A percentile compares a stretch with the other conserved stretches of the same genome.
These are phyloP conservation scores for Cephonodes hylas DNA, from an alignment of 2,888 invertebrate species.

Conservation along the genomic window DNA sequence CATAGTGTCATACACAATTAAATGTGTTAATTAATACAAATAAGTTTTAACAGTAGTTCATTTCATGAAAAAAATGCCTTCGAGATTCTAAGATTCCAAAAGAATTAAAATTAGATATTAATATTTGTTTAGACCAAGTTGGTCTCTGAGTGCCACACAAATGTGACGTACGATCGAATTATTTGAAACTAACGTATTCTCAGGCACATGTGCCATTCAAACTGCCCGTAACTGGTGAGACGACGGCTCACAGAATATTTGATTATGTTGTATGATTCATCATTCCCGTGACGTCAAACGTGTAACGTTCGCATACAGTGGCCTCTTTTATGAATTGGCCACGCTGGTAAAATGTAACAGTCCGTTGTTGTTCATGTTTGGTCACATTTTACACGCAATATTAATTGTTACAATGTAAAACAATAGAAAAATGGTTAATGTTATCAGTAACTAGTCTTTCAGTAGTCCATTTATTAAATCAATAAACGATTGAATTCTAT, in stretches of 20 bases:
- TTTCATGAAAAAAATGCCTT: not conserved
- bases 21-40: not conserved
- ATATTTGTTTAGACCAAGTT: not conserved
- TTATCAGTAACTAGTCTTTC: too few species aligned
- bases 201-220: not conserved
- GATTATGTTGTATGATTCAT: slow-evolving; percentile 1
- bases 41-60: not conserved
- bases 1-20: not conserved
- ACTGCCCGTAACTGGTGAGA: slow-evolving; percentile 16
- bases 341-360: not conserved
- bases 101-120: not conserved
- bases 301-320: not conserved
- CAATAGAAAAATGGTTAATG: too few species aligned
- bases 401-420: too few species aligned
- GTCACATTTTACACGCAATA: not conserved
- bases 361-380: not conserved
- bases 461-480: too few species aligned
- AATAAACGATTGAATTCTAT: not conserved
- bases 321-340: not conserved
- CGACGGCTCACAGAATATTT: not conserved
- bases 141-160: not conserved
- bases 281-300: slow-evolving; percentile 1
- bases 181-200: not conserved
- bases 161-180: not conserved
- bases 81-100: too few species aligned